phyloP scores from a whole-genome alignment of 1,140 invertebrate genomes.

The Meloidogyne exigua region DNA sequence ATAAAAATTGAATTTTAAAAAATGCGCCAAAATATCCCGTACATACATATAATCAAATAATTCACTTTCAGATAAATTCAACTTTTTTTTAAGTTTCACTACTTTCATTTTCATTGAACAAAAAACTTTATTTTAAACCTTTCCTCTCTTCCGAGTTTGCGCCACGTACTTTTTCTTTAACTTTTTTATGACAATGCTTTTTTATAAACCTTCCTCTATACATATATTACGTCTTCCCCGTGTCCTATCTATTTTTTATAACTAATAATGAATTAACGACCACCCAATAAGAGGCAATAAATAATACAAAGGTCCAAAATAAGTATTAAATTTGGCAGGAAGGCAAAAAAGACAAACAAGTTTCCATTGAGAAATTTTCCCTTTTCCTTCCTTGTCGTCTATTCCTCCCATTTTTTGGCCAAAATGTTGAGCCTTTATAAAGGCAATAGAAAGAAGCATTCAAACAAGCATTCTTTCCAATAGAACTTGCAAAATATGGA shows the following conservation, averaged over 20 bases:
- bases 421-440: background rate
- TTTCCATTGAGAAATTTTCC: background rate
- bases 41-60: background rate
- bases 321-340: background rate
- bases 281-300: background rate
- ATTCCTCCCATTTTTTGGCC: background rate
- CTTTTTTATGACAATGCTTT: background rate
- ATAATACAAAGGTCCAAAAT: background rate
- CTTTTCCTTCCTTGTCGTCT: background rate
- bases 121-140: background rate
- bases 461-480: background rate
- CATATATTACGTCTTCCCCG: background rate
- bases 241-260: background rate
- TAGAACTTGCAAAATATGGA: constrained; percentile 4
- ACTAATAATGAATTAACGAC: background rate
- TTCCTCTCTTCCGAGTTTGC: background rate
- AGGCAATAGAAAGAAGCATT: background rate
- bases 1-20: background rate
- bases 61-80: background rate
- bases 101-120: background rate
- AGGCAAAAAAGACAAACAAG: background rate
- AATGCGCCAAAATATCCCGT: background rate
- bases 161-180: background rate
- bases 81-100: background rate
- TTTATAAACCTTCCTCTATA: background rate